Conservation (phyloP, 2,113 vertebrate species). For the Chaenogobius annularis region DNA sequence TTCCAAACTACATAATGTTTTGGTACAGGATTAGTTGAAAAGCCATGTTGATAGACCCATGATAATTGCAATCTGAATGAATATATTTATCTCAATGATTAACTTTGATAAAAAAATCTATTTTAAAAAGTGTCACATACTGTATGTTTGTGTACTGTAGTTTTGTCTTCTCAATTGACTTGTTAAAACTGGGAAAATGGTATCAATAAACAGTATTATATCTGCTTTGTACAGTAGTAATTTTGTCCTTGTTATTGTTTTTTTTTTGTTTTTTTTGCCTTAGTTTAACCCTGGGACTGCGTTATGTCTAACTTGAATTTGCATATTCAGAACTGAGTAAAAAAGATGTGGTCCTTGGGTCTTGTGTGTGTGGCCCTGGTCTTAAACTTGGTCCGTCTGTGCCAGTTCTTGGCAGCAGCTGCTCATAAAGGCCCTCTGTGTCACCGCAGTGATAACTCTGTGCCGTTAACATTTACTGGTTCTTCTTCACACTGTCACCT, state of each 20-base stretch:
- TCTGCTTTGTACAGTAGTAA: no score
- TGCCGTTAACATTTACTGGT: slow-evolving; percentile 68
- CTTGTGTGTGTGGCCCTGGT: slow-evolving; percentile 30
- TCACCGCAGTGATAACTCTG: slow-evolving; percentile 63
- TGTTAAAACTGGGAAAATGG: no score
- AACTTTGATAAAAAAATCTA: no score
- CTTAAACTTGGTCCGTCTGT: slow-evolving; percentile 55
- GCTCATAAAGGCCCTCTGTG: slow-evolving; percentile 59
- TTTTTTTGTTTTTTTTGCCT: not conserved
- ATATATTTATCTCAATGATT: no score
- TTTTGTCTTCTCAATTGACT: no score
- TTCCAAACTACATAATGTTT: no score
- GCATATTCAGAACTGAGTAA: not conserved
- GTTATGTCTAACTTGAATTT: not conserved
- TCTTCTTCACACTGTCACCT: slow-evolving; percentile 53
- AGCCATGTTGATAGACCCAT: no score
- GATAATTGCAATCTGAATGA: no score
- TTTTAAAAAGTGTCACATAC: no score
- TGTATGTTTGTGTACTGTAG: no score
- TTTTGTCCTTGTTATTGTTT: not conserved
- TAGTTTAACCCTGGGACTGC: not conserved
- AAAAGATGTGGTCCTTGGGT: not conserved
- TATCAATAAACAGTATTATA: no score
- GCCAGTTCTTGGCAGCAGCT: slow-evolving; percentile 59
- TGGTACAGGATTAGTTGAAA: no score